These are phyloP conservation scores for Telmatochromis sp. DNA, from an alignment of 2,113 vertebrate genomes.

Conservation along the genomic window DNA sequence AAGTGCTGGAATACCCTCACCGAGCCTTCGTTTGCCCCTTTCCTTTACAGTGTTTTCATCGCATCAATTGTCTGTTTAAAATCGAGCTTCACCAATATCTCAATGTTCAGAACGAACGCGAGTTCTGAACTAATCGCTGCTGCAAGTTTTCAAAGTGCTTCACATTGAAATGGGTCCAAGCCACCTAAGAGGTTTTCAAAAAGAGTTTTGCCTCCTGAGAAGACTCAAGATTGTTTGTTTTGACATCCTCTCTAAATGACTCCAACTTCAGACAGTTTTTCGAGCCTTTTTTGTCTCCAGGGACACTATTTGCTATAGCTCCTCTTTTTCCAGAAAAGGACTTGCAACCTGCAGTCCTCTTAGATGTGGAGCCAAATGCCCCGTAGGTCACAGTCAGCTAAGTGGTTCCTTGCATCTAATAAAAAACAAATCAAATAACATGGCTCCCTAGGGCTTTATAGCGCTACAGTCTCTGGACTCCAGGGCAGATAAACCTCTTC, in stretches of 20 bases:
- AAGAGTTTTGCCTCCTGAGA: background rate
- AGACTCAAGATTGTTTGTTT: background rate
- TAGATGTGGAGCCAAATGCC: constrained; percentile 51
- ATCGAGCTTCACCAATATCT: background rate
- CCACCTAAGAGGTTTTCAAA: background rate
- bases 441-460: constrained; percentile 37
- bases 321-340: constrained; percentile 3
- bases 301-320: background rate
- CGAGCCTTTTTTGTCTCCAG: constrained; percentile 7
- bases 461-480: constrained; percentile 44
- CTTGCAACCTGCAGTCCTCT: constrained; percentile 25
- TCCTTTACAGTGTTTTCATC: background rate
- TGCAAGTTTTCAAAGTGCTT: background rate
- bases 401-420: constrained; percentile 64
- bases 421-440: constrained; percentile 63
- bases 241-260: constrained; percentile 4
- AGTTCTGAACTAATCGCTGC: background rate
- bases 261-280: background rate
- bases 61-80: background rate
- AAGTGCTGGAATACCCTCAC: background rate
- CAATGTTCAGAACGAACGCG: background rate
- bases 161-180: background rate
- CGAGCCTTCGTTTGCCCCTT: background rate
- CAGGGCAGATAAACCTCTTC: constrained; percentile 31
- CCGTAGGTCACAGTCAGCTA: constrained; percentile 48